Evolutionary conservation across 2,113 vertebrate species (phyloP).

Genomic region (Aleadryas rufinucha): DNA sequence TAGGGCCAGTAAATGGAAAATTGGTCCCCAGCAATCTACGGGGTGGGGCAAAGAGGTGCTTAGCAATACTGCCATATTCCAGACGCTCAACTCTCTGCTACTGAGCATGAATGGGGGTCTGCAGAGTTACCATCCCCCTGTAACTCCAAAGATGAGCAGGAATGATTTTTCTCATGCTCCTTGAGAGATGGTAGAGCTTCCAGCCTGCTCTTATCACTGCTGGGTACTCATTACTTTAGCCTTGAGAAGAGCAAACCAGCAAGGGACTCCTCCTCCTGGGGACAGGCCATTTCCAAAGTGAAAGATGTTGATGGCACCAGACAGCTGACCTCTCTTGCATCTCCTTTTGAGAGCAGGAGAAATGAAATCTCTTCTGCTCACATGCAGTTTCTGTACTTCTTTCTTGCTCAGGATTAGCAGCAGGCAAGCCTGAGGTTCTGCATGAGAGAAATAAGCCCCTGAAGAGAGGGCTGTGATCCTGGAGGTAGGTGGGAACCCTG

Average conservation of each 20-base stretch:
- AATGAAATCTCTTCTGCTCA: background rate
- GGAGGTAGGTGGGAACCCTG: background rate
- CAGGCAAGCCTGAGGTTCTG: background rate
- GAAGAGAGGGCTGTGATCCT: background rate
- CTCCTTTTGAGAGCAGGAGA: background rate
- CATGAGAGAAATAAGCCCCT: background rate
- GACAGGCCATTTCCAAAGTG: background rate
- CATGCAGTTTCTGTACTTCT: background rate
- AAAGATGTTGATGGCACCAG: background rate
- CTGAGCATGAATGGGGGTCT: background rate
- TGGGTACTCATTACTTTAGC: background rate
- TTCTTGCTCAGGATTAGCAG: background rate
- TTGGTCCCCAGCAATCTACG: conserved; percentile 69
- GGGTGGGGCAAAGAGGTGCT: background rate
- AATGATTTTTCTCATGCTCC: background rate
- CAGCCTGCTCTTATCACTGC: background rate
- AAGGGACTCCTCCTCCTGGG: background rate
- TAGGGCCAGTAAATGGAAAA: conserved; percentile 64
- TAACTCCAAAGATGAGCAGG: background rate
- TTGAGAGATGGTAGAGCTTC: background rate
- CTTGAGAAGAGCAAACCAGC: background rate
- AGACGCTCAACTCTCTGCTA: background rate
- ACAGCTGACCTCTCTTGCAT: background rate
- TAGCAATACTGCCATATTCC: conserved; percentile 68
- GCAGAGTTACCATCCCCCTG: background rate